Evolutionary conservation across 2,888 invertebrate species (phyloP).

Genomic region (Amphimallon solstitiale): DNA sequence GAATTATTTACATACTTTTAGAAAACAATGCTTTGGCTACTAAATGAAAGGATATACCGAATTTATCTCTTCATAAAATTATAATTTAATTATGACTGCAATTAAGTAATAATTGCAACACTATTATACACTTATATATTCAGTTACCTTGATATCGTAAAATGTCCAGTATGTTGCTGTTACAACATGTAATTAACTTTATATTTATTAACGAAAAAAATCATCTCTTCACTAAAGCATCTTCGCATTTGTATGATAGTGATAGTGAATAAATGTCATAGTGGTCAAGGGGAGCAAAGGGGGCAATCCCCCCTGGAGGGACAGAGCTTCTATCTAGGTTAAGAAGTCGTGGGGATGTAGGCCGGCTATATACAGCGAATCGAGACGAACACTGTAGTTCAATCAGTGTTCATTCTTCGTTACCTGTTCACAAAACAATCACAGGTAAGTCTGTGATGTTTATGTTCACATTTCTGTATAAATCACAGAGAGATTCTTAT

Average conservation of each 20-base stretch:
- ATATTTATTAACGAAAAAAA: conserved; percentile 47
- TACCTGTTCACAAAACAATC: conserved; percentile 47
- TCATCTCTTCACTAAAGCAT: conserved; percentile 42
- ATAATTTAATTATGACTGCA: no score
- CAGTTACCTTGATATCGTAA: not conserved
- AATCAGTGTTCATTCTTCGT: conserved; percentile 54
- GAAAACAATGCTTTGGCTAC: no score
- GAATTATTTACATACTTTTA: no score
- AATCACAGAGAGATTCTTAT: not conserved
- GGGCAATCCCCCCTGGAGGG: conserved; percentile 42
- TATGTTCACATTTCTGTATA: not conserved
- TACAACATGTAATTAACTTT: conserved; percentile 45
- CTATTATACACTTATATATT: no score
- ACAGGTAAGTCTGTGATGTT: conserved; percentile 50
- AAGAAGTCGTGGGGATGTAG: conserved; percentile 62
- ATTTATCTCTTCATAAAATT: no score
- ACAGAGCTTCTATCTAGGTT: conserved; percentile 57
- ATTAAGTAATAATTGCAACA: no score
- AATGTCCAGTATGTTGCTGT: not conserved
- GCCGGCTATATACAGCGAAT: conserved; percentile 61
- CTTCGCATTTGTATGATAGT: conserved; percentile 48
- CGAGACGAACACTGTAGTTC: conserved; percentile 43
- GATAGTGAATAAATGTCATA: conserved; percentile 54
- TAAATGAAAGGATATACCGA: no score
- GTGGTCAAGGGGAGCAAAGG: conserved; percentile 42